Evolutionary conservation across 2,888 invertebrate species (phyloP).

Genomic region (Apamea crenata): DNA sequence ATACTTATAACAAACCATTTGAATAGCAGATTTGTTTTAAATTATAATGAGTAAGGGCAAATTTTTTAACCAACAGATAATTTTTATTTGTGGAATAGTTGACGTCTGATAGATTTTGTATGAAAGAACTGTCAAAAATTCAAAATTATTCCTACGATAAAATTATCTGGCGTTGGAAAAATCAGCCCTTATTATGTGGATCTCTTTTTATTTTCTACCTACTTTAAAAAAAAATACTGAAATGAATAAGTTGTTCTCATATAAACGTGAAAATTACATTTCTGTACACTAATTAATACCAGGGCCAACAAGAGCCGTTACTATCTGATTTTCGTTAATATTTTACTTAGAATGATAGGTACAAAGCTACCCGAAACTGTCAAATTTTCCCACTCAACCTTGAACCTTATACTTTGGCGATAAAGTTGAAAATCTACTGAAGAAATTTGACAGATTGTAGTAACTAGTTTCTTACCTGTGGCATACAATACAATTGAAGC

Average conservation of each 20-base stretch:
- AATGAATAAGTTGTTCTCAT: constrained; percentile 17
- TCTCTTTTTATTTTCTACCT: background rate
- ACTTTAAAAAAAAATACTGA: background rate
- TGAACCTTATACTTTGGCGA: no score
- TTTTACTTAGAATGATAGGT: no score
- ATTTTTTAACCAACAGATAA: no score
- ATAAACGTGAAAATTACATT: background rate
- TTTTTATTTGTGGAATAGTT: no score
- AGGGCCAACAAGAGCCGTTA: background rate
- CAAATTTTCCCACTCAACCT: no score
- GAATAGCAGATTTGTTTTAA: background rate
- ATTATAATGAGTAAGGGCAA: background rate
- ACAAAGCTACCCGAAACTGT: no score
- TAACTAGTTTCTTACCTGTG: background rate
- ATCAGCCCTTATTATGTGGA: background rate
- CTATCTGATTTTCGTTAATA: background rate
- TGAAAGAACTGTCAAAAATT: no score
- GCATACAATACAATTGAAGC: background rate
- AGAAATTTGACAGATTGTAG: no score
- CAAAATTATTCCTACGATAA: no score
- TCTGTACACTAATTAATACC: background rate
- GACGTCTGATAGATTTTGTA: no score
- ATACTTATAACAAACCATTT: background rate
- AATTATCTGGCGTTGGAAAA: no score
- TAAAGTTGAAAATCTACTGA: no score